Evolutionary conservation across 2,797 vertebrate species (phyloP).

Genomic region (Hydrolagus colliei): DNA sequence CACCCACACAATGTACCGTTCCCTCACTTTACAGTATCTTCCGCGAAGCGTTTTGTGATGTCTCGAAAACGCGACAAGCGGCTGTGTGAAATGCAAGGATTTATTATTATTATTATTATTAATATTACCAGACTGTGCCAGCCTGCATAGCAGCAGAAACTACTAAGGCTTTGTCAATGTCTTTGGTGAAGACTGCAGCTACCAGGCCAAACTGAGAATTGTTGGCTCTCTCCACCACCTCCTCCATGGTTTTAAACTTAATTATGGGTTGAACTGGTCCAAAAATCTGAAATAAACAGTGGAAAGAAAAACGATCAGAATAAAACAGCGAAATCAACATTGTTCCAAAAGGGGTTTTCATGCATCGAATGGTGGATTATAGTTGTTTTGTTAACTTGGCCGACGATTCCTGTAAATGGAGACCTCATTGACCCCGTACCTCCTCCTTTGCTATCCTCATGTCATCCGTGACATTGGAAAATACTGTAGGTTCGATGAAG

Average conservation of each 20-base stretch:
- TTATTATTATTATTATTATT: not conserved
- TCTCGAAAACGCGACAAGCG: too few species aligned
- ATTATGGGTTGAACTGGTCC: slow-evolving; percentile 95
- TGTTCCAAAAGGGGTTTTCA: not conserved
- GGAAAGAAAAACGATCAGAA: not conserved
- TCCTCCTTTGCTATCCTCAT: slow-evolving; percentile 96
- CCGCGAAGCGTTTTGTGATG: too few species aligned
- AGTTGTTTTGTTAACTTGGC: not conserved
- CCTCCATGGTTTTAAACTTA: slow-evolving; percentile 93
- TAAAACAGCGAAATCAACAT: not conserved
- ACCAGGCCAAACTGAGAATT: slow-evolving; percentile 86
- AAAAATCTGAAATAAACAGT: slow-evolving; percentile 74
- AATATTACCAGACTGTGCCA: slow-evolving; percentile 89
- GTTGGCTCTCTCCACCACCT: slow-evolving; percentile 95
- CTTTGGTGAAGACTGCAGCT: slow-evolving; percentile 87
- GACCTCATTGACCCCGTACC: slow-evolving; percentile 53
- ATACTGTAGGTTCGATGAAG: slow-evolving; percentile 93
- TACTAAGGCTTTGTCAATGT: slow-evolving; percentile 93
- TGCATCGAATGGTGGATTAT: not conserved
- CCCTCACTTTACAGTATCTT: too few species aligned
- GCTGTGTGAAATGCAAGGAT: too few species aligned
- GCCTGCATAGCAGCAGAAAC: slow-evolving; percentile 91
- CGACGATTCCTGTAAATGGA: not conserved
- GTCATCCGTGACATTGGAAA: slow-evolving; percentile 88
- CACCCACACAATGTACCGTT: too few species aligned